A percentile compares a stretch with the other conserved stretches of the same genome.
Conservation (phyloP, 2,113 vertebrate genomes). For the Anhinga anhinga region DNA sequence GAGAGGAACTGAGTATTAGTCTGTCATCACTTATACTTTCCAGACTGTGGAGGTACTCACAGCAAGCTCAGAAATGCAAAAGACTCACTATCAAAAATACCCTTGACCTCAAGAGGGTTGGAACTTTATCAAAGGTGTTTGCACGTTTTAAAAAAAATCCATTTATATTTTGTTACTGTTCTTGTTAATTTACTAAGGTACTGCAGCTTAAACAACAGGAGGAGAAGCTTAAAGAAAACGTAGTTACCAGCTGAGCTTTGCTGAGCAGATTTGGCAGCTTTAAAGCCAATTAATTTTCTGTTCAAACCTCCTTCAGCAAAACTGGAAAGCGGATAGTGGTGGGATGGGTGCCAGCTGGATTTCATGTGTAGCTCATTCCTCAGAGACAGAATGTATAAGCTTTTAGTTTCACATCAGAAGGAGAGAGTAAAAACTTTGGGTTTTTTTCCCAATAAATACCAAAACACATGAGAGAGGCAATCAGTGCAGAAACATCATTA, state of each 20-base stretch:
- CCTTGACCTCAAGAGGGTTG: neutral
- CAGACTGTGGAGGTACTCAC: neutral
- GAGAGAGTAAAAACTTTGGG: neutral
- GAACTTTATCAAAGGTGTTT: neutral
- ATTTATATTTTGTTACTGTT: neutral
- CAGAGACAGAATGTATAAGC: neutral
- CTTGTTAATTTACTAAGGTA: neutral
- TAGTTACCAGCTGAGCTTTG: slow-evolving; percentile 39
- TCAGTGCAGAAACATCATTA: neutral
- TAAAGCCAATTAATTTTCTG: slow-evolving; percentile 65
- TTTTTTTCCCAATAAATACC: neutral
- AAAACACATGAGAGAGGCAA: neutral
- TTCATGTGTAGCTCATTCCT: neutral
- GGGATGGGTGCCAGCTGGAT: neutral
- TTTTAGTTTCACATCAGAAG: neutral
- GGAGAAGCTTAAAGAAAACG: slow-evolving; percentile 38
- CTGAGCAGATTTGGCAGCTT: slow-evolving; percentile 56
- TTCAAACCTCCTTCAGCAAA: slow-evolving; percentile 34
- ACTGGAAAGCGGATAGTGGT: slow-evolving; percentile 2
- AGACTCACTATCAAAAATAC: neutral
- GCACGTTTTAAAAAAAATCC: neutral
- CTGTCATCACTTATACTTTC: neutral
- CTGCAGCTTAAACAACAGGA: neutral
- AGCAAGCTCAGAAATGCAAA: neutral
- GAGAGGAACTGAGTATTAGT: neutral